These are phyloP conservation scores for Cosmia pyralina DNA, from an alignment of 2,888 invertebrate genomes.

Conservation along the genomic window DNA sequence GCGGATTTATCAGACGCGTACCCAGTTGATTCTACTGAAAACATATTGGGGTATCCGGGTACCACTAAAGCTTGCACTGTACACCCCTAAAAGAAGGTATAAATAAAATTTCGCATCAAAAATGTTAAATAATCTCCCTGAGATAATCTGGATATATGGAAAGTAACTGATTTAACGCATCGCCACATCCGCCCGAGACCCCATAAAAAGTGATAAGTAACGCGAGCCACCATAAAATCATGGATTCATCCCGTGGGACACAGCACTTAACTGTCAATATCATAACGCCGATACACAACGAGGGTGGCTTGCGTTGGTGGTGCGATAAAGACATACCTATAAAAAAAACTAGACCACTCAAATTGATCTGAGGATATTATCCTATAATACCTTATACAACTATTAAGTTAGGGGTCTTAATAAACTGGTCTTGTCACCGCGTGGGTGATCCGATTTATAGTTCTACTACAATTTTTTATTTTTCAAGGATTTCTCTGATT, in stretches of 20 bases:
- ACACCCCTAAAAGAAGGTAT: background rate
- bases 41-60: background rate
- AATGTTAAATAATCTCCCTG: constrained; percentile 46
- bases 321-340: constrained; percentile 64
- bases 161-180: constrained; percentile 63
- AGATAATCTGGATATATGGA: constrained; percentile 61
- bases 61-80: background rate
- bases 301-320: constrained; percentile 76
- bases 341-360: constrained; percentile 63
- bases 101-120: constrained; percentile 44
- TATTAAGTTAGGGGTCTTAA: constrained; percentile 32
- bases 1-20: background rate
- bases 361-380: constrained; percentile 54
- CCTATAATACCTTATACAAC: constrained; percentile 17
- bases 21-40: too few species aligned
- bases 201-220: constrained; percentile 81
- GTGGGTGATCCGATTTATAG: constrained; percentile 55
- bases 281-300: constrained; percentile 69
- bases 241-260: constrained; percentile 75
- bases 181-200: constrained; percentile 61
- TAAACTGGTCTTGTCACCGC: constrained; percentile 25
- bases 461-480: constrained; percentile 13
- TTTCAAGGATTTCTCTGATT: constrained; percentile 19
- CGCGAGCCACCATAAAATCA: constrained; percentile 77
- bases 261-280: constrained; percentile 76